Evolutionary conservation across 2,113 vertebrate genomes (phyloP).

Genomic region (Lophochroa leadbeateri): DNA sequence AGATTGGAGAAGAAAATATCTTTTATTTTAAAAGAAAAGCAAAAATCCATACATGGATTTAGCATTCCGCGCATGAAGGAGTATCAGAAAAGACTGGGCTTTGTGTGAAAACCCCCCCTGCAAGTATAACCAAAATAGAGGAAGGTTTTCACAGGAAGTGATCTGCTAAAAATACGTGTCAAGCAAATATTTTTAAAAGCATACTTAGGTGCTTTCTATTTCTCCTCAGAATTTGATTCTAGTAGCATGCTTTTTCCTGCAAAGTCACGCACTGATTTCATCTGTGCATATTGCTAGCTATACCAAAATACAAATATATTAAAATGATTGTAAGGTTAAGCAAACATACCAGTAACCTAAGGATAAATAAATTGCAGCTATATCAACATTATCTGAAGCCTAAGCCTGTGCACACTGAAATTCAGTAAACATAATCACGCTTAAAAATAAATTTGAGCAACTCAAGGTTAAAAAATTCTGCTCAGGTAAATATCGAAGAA

Average conservation of each 20-base stretch:
- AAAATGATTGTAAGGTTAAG: background rate
- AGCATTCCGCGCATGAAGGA: background rate
- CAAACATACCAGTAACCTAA: background rate
- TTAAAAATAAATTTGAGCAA: background rate
- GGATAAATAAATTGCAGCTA: background rate
- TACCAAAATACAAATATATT: background rate
- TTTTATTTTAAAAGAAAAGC: slow-evolving; percentile 1
- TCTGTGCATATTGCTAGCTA: background rate
- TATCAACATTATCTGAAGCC: background rate
- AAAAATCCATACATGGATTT: background rate
- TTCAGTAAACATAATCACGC: background rate
- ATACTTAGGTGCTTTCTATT: background rate
- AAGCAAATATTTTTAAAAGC: background rate
- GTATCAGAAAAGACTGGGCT: background rate
- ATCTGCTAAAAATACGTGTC: background rate
- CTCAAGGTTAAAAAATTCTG: background rate
- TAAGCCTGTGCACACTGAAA: background rate
- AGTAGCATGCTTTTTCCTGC: background rate
- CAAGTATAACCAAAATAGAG: background rate
- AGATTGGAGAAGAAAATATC: background rate
- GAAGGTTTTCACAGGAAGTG: background rate
- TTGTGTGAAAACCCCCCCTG: background rate
- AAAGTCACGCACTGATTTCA: background rate
- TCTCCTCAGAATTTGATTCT: background rate
- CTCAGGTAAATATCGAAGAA: background rate